Conservation (phyloP, 2,113 vertebrate genomes). For the Gnathonemus longibarbis region DNA sequence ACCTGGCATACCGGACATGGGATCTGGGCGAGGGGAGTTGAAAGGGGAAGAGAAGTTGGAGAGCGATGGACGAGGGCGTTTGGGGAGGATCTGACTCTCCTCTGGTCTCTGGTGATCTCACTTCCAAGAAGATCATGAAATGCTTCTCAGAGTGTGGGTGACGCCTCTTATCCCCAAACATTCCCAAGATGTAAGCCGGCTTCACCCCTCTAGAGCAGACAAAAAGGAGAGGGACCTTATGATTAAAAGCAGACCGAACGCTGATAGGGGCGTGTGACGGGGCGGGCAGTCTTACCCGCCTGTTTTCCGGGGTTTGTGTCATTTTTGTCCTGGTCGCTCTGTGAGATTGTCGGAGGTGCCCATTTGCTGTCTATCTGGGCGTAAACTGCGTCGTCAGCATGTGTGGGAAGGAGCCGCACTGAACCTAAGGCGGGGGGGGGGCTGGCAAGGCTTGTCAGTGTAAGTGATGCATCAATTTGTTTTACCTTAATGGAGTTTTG, state of each 20-base stretch:
- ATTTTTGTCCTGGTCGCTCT: not conserved
- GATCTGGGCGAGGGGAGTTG: not conserved
- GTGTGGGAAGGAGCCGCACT: not conserved
- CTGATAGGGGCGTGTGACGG: not conserved
- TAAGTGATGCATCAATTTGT: not conserved
- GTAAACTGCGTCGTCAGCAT: not conserved
- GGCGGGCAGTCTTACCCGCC: not conserved
- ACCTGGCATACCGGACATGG: not conserved
- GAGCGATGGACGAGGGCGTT: not conserved
- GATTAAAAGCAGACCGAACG: not conserved
- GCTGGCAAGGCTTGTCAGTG: not conserved
- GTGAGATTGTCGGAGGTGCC: not conserved
- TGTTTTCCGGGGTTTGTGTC: not conserved
- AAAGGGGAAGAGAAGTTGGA: not conserved
- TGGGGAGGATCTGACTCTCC: not conserved
- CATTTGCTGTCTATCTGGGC: not conserved
- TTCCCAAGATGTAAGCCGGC: not conserved
- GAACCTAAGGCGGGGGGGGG: not conserved
- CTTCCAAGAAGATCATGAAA: not conserved
- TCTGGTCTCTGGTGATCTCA: not conserved
- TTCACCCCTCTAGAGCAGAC: not conserved
- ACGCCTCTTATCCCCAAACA: not conserved
- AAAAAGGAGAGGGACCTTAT: not conserved
- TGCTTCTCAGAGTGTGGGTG: not conserved
- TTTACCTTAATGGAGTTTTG: constrained; percentile 1